Evolutionary conservation across 37 sponge, comb jelly and placozoan species (phyloP).

Genomic region (Cladorhizidae sp.): DNA sequence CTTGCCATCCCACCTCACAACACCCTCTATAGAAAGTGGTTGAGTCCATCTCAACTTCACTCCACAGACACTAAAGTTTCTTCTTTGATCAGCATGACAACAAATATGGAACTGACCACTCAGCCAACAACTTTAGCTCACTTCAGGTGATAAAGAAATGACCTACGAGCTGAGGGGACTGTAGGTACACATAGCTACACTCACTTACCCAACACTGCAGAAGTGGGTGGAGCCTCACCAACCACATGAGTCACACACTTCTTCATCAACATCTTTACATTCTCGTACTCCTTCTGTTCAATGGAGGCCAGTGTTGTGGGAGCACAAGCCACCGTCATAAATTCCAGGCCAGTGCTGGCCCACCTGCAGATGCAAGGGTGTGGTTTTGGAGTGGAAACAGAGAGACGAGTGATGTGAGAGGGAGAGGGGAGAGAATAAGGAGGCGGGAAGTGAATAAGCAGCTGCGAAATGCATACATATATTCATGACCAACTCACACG

Average conservation of each 20-base stretch:
- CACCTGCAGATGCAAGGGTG: conserved; percentile 53
- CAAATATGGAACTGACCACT: no score
- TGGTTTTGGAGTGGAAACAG: no score
- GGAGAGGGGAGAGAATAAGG: background rate
- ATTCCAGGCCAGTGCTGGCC: conserved; percentile 78
- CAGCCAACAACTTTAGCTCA: no score
- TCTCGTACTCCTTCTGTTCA: conserved; percentile 41
- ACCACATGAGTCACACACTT: conserved; percentile 59
- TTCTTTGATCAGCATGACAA: no score
- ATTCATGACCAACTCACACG: no score
- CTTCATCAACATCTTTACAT: conserved; percentile 51
- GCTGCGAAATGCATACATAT: no score
- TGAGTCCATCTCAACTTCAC: no score
- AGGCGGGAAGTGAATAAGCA: background rate
- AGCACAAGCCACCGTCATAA: conserved; percentile 65
- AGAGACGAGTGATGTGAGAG: background rate
- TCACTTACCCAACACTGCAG: background rate
- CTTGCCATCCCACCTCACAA: no score
- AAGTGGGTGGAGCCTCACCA: conserved; percentile 40
- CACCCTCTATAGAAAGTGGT: no score
- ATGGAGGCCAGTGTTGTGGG: conserved; percentile 51
- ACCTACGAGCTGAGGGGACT: no score
- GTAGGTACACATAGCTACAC: background rate
- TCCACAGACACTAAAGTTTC: no score
- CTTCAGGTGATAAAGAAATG: no score